These are phyloP conservation scores for Lepidostoma basale DNA, from an alignment of 1,140 invertebrate genomes.

Conservation along the genomic window DNA sequence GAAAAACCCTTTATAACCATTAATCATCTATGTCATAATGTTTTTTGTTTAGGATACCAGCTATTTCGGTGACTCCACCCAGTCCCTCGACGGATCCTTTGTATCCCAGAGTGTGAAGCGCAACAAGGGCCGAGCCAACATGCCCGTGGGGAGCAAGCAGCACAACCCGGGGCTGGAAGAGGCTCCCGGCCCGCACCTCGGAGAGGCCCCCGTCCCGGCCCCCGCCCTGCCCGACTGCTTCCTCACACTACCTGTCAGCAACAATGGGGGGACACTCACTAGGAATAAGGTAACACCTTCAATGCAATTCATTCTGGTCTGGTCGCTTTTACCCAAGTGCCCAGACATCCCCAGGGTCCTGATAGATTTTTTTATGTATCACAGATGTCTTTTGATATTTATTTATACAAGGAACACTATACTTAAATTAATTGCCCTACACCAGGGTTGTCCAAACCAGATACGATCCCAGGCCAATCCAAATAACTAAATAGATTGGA, in stretches of 20 bases:
- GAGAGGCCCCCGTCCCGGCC: neutral
- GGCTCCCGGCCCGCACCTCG: neutral
- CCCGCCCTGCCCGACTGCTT: neutral
- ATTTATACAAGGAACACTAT: too few relatives aligned
- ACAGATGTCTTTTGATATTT: too few relatives aligned
- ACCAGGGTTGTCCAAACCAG: too few relatives aligned
- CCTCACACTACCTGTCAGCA: conserved; percentile 10
- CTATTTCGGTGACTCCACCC: conserved; percentile 31
- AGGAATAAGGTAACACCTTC: conserved; percentile 10
- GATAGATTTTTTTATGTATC: too few relatives aligned
- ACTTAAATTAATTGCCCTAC: too few relatives aligned
- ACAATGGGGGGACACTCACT: neutral
- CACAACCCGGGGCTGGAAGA: conserved; percentile 15
- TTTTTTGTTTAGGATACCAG: conserved; percentile 18
- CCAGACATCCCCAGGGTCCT: too few relatives aligned
- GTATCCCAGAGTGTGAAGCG: conserved; percentile 24
- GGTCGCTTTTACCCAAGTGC: neutral
- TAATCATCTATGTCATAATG: too few relatives aligned
- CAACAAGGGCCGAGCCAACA: neutral
- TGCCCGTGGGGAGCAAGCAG: conserved; percentile 5
- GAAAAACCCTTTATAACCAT: too few relatives aligned
- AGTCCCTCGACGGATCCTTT: conserved; percentile 30
- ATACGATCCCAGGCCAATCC: too few relatives aligned
- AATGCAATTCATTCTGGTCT: neutral
- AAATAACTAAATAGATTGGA: too few relatives aligned